Evolutionary conservation across 2,113 vertebrate species (phyloP).

Genomic region (Limanda limanda): DNA sequence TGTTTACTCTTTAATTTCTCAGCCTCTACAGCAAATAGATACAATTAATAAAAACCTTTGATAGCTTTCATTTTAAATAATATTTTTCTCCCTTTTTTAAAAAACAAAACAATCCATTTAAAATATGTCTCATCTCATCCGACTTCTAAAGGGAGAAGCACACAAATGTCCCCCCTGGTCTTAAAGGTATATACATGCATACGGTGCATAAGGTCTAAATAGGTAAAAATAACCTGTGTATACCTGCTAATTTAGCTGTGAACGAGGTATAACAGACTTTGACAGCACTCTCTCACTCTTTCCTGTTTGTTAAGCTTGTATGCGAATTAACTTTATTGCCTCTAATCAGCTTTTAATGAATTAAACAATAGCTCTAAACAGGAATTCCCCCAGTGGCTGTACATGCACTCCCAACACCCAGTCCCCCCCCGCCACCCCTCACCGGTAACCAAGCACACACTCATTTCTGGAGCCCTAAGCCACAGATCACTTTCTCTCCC

Average conservation of each 20-base stretch:
- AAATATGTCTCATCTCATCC: too few species aligned
- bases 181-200: too few species aligned
- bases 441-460: slow-evolving; percentile 18
- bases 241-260: background rate
- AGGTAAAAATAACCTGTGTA: background rate
- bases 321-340: slow-evolving; percentile 28
- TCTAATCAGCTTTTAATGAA: slow-evolving; percentile 34
- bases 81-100: too few species aligned
- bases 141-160: too few species aligned
- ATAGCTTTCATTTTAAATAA: too few species aligned
- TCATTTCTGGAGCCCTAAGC: slow-evolving; percentile 30
- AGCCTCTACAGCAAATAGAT: too few species aligned
- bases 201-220: too few species aligned
- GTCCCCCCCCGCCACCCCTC: background rate
- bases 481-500: slow-evolving; percentile 22
- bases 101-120: too few species aligned
- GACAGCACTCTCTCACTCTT: background rate
- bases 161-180: too few species aligned
- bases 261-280: background rate
- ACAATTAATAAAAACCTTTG: too few species aligned
- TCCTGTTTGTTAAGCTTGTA: background rate
- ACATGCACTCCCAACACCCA: background rate
- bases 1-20: too few species aligned
- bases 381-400: slow-evolving; percentile 9
- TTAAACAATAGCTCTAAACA: slow-evolving; percentile 25